These are phyloP conservation scores for Cebidichthys violaceus DNA, from an alignment of 2,113 vertebrate genomes.

Conservation along the genomic window DNA sequence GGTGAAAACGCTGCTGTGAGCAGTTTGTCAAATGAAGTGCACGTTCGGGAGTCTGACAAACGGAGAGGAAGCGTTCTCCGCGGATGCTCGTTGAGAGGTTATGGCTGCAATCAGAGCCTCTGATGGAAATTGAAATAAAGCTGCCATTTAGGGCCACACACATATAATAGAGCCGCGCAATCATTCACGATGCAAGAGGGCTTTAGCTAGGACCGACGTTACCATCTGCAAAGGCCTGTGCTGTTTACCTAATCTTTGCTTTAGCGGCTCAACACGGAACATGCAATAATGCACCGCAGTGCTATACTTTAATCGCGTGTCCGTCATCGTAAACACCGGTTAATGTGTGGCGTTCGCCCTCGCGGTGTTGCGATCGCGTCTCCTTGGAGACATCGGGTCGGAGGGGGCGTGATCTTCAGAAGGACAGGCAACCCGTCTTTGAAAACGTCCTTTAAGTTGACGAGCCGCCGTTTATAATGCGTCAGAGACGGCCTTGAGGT, in stretches of 20 bases:
- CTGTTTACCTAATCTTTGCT: slow-evolving; percentile 24
- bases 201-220: slow-evolving; percentile 10
- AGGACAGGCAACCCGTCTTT: slow-evolving; percentile 79
- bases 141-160: slow-evolving; percentile 37
- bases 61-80: slow-evolving; percentile 31
- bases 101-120: slow-evolving; percentile 61
- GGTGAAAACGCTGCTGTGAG: slow-evolving; percentile 53
- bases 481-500: slow-evolving; percentile 77
- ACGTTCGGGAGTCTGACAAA: slow-evolving; percentile 57
- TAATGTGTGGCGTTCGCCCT: slow-evolving; percentile 23
- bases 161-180: slow-evolving; percentile 5
- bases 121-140: slow-evolving; percentile 67
- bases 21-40: slow-evolving; percentile 58
- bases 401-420: slow-evolving; percentile 62
- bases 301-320: slow-evolving; percentile 20
- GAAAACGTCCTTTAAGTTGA: slow-evolving; percentile 81
- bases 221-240: slow-evolving; percentile 25
- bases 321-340: slow-evolving; percentile 47
- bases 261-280: slow-evolving; percentile 41
- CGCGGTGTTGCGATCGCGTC: slow-evolving; percentile 31
- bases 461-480: slow-evolving; percentile 86
- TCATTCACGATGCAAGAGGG: slow-evolving; percentile 30
- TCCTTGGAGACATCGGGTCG: slow-evolving; percentile 35
- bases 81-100: slow-evolving; percentile 57
- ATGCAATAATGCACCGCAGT: slow-evolving; percentile 5